These are phyloP conservation scores for Chaetodon trifasciatus DNA, from an alignment of 2,797 vertebrate species.

Conservation along the genomic window DNA sequence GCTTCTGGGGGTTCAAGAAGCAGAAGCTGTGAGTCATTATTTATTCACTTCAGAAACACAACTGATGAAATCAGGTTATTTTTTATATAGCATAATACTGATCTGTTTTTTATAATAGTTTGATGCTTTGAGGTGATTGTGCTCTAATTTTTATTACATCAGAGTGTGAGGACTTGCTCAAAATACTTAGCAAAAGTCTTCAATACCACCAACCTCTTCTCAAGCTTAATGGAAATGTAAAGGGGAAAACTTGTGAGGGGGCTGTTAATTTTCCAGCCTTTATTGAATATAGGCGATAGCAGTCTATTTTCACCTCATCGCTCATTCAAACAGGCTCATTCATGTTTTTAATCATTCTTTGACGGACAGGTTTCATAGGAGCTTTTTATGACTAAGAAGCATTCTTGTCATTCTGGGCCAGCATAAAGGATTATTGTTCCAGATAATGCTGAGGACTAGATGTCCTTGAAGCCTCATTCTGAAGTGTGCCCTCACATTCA, in stretches of 20 bases:
- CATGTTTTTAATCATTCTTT: background rate
- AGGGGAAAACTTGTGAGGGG: background rate
- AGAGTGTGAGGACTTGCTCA: too few relatives aligned
- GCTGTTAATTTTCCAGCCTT: background rate
- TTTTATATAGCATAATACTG: background rate
- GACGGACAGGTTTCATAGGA: background rate
- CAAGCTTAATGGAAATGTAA: background rate
- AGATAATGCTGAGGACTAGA: slow-evolving; percentile 28
- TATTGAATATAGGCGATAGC: background rate
- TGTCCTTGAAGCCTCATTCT: slow-evolving; percentile 61
- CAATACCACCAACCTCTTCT: background rate
- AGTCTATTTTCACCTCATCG: background rate
- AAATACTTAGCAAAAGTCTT: background rate
- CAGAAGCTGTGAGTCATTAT: slow-evolving; percentile 54
- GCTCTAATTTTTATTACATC: too few relatives aligned
- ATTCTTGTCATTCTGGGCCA: slow-evolving; percentile 22
- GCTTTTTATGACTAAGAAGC: slow-evolving; percentile 13
- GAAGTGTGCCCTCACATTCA: slow-evolving; percentile 28
- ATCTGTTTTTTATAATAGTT: background rate
- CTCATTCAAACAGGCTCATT: background rate
- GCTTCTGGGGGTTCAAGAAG: slow-evolving; percentile 24
- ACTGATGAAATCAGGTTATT: slow-evolving; percentile 25
- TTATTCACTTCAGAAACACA: slow-evolving; percentile 33
- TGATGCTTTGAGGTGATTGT: background rate
- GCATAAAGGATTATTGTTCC: slow-evolving; percentile 36